Evolutionary conservation across 2,113 vertebrate species (phyloP).

Genomic region (Burhinus bistriatus): DNA sequence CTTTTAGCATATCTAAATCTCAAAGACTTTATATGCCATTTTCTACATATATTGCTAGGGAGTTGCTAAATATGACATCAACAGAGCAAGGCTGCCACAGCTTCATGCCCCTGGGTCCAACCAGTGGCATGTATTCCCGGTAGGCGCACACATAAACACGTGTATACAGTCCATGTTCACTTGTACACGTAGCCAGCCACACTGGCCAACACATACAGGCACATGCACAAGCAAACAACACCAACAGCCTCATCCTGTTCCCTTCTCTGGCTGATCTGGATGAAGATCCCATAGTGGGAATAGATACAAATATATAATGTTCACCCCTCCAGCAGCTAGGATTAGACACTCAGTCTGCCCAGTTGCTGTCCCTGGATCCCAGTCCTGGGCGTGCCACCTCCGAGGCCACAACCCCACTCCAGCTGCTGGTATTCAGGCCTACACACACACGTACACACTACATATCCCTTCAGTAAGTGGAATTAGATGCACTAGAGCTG

Average conservation of each 20-base stretch:
- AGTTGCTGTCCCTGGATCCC: not conserved
- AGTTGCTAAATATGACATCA: not conserved
- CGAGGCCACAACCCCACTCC: not conserved
- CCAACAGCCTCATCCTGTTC: not conserved
- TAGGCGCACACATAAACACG: not conserved
- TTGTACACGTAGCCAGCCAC: not conserved
- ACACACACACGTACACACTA: rapidly evolving
- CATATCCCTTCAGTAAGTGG: not conserved
- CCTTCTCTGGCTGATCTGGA: not conserved
- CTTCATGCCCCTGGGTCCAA: not conserved
- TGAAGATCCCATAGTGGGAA: not conserved
- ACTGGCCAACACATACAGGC: not conserved
- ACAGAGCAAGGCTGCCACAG: not conserved
- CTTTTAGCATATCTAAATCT: not conserved
- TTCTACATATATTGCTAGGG: not conserved
- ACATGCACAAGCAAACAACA: not conserved
- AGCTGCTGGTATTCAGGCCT: not conserved
- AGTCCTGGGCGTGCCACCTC: too few species aligned
- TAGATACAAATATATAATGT: not conserved
- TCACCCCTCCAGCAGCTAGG: not conserved
- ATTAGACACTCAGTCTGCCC: not conserved
- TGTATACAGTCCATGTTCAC: not conserved
- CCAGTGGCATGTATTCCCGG: not conserved
- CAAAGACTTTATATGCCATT: not conserved
- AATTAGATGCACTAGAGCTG: not conserved